phyloP scores from a whole-genome alignment of 2,797 vertebrate species.

The Cynodonichthys magdalenae region DNA sequence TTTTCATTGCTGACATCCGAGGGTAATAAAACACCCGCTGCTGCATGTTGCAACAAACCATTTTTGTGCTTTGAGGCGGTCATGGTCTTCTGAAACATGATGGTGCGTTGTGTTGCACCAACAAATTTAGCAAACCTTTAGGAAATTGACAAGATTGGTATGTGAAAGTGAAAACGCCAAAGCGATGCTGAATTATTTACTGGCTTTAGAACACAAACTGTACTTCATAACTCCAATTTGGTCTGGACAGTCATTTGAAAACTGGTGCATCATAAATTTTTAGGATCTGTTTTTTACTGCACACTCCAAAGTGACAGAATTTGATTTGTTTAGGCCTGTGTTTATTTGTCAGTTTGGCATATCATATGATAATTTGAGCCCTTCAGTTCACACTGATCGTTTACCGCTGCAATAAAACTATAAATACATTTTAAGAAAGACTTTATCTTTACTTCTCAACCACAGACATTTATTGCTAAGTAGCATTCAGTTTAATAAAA shows the following conservation, averaged over 20 bases:
- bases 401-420: slow-evolving; percentile 51
- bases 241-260: slow-evolving; percentile 47
- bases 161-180: slow-evolving; percentile 28
- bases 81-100: slow-evolving; percentile 48
- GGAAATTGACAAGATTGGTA: slow-evolving; percentile 26
- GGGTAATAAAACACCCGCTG: slow-evolving; percentile 69
- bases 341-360: slow-evolving; percentile 45
- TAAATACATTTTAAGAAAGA: slow-evolving; percentile 37
- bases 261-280: slow-evolving; percentile 44
- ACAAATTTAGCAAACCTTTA: slow-evolving; percentile 45
- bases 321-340: slow-evolving; percentile 48
- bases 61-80: slow-evolving; percentile 50
- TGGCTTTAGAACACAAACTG: slow-evolving; percentile 27
- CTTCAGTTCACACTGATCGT: slow-evolving; percentile 45
- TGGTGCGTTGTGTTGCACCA: slow-evolving; percentile 40
- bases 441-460: slow-evolving; percentile 27
- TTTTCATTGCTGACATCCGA: slow-evolving; percentile 73
- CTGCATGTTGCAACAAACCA: slow-evolving; percentile 65
- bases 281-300: slow-evolving; percentile 49
- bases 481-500: slow-evolving; percentile 33
- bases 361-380: slow-evolving; percentile 42
- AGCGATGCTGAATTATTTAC: slow-evolving; percentile 16
- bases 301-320: slow-evolving; percentile 48
- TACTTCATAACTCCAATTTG: slow-evolving; percentile 25
- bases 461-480: slow-evolving; percentile 21